These are phyloP conservation scores for Acanthosepion esculentum DNA, from an alignment of 2,888 invertebrate species.

Conservation along the genomic window DNA sequence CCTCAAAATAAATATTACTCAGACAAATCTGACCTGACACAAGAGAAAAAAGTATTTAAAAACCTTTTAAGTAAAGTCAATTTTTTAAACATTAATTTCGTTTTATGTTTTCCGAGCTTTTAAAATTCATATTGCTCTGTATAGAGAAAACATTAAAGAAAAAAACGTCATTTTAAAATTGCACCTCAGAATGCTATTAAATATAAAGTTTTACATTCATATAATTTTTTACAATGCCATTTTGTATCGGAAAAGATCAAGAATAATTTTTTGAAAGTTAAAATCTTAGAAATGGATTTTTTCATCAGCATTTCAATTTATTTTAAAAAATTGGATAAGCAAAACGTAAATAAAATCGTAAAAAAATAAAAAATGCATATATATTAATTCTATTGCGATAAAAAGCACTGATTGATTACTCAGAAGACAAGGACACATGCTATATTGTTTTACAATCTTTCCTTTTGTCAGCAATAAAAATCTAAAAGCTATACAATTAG, in stretches of 20 bases:
- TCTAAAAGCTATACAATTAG: too few relatives aligned
- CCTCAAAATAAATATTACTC: not conserved
- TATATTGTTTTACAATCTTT: too few relatives aligned
- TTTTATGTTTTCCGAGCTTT: not conserved
- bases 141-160: not conserved
- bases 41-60: not conserved
- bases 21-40: not conserved
- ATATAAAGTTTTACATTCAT: not conserved
- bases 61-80: not conserved
- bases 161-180: not conserved
- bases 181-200: not conserved
- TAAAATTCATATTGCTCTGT: not conserved
- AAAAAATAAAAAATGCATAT: too few relatives aligned
- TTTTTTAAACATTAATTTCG: not conserved
- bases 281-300: not conserved
- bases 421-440: too few relatives aligned
- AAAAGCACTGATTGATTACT: too few relatives aligned
- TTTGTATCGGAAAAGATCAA: not conserved
- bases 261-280: not conserved
- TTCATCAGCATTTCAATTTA: too few relatives aligned
- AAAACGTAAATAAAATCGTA: not conserved
- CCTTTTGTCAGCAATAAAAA: too few relatives aligned
- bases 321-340: too few relatives aligned
- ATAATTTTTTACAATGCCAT: not conserved
- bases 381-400: too few relatives aligned